These are phyloP conservation scores for Microcaecilia unicolor DNA, from an alignment of 2,797 vertebrate species.

Conservation along the genomic window DNA sequence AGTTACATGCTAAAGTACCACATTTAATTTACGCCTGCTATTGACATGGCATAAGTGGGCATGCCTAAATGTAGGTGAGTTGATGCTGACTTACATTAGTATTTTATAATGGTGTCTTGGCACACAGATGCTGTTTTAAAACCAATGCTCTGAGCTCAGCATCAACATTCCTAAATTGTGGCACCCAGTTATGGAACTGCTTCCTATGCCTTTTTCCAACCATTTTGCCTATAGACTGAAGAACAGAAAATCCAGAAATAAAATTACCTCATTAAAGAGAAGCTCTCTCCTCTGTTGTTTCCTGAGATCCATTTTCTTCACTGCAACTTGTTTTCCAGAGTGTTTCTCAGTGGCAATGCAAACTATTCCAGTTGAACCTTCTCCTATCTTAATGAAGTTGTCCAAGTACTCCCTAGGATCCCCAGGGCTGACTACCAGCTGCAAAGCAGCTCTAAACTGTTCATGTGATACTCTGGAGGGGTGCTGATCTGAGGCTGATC, in stretches of 20 bases:
- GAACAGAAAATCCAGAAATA: too few species aligned
- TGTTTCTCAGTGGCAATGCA: slow-evolving; percentile 95
- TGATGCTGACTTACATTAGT: too few species aligned
- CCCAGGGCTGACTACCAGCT: slow-evolving; percentile 90
- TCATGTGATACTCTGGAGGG: slow-evolving; percentile 92
- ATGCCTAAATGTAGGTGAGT: too few species aligned
- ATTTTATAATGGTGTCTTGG: too few species aligned
- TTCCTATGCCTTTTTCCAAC: too few species aligned
- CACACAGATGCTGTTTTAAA: too few species aligned
- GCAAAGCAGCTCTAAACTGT: slow-evolving; percentile 92
- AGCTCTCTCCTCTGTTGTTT: slow-evolving; percentile 93
- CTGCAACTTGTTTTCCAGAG: slow-evolving; percentile 92
- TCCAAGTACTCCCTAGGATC: slow-evolving; percentile 93
- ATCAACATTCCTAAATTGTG: too few species aligned
- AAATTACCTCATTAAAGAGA: slow-evolving; percentile 91
- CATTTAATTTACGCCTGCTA: too few species aligned
- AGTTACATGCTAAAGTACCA: too few species aligned
- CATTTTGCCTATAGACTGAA: neutral
- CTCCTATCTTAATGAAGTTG: slow-evolving; percentile 95
- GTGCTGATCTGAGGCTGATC: slow-evolving; percentile 85
- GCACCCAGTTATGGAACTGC: too few species aligned
- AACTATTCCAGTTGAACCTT: slow-evolving; percentile 94
- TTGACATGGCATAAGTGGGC: too few species aligned
- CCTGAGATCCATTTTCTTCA: slow-evolving; percentile 98
- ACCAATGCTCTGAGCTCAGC: too few species aligned